Percentiles rank a stretch among this genome's conserved stretches.
Conservation (phyloP, 2,113 vertebrate genomes). For the Macroglossus sobrinus region DNA sequence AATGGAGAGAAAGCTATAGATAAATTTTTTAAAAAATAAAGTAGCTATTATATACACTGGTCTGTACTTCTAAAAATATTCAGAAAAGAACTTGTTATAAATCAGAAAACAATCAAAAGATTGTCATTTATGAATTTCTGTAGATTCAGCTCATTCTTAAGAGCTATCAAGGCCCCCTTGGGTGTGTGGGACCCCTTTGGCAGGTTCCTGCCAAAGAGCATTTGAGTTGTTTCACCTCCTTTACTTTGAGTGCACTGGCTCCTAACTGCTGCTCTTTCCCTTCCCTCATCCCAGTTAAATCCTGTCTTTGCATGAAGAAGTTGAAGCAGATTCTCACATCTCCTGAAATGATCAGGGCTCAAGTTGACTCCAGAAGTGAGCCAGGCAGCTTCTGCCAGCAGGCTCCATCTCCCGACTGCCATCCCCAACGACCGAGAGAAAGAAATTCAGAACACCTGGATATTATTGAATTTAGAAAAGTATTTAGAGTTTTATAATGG, state of each 20-base stretch:
- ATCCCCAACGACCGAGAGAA: fast-evolving
- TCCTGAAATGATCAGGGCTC: not conserved
- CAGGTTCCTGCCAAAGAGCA: not conserved
- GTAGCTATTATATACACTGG: not conserved
- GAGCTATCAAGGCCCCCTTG: too few relatives aligned
- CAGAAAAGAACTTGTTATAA: not conserved
- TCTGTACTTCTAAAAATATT: not conserved
- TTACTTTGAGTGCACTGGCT: not conserved
- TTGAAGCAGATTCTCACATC: not conserved
- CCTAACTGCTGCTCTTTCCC: not conserved
- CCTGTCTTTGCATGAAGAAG: not conserved
- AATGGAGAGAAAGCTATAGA: not conserved
- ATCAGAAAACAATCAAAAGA: not conserved
- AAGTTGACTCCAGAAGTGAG: not conserved
- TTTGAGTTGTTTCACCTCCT: too few relatives aligned
- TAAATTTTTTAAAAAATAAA: not conserved
- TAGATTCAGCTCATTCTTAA: not conserved
- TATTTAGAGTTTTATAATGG: not conserved
- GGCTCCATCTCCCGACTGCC: not conserved
- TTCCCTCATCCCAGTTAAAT: not conserved
- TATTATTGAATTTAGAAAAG: not conserved
- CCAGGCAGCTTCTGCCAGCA: not conserved
- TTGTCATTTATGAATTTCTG: not conserved
- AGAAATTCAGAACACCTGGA: not conserved
- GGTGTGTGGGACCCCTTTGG: too few relatives aligned